Conservation (phyloP, 2,797 vertebrate species). For the Phoxinus dragarum region DNA sequence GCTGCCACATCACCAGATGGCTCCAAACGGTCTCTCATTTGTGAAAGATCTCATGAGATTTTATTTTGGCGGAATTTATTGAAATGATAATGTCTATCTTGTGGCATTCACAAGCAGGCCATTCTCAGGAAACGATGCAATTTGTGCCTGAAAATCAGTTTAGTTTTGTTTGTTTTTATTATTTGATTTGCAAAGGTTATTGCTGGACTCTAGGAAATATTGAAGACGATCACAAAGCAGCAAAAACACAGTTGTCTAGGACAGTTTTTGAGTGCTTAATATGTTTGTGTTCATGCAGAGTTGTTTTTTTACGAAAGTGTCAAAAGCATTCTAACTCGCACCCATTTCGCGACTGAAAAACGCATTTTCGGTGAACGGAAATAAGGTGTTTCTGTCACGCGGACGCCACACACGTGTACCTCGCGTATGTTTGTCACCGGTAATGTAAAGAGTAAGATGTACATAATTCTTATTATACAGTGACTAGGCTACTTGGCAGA, state of each 20-base stretch:
- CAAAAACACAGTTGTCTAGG: background rate
- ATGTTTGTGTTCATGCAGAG: background rate
- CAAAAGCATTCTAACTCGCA: background rate
- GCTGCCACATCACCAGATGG: constrained; percentile 43
- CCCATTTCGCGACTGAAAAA: background rate
- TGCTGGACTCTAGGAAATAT: constrained; percentile 11
- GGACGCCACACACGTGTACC: too few species aligned
- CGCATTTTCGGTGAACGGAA: background rate
- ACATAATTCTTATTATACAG: background rate
- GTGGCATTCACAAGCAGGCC: background rate
- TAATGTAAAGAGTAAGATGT: background rate
- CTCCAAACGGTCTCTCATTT: constrained; percentile 29
- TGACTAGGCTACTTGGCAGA: constrained; percentile 1
- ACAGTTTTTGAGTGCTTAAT: background rate
- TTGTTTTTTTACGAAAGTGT: background rate
- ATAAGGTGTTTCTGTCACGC: background rate
- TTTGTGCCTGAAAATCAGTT: constrained; percentile 9
- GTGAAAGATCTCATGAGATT: constrained; percentile 29
- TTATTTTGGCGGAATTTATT: constrained; percentile 31
- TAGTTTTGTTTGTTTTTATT: background rate
- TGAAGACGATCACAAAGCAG: background rate
- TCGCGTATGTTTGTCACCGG: background rate
- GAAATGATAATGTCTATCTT: background rate
- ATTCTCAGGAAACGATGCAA: background rate
- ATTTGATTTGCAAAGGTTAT: constrained; percentile 24